Base-by-base conservation (phyloP, 1,140 invertebrate genomes). In the Microvelia longipes region DNA sequence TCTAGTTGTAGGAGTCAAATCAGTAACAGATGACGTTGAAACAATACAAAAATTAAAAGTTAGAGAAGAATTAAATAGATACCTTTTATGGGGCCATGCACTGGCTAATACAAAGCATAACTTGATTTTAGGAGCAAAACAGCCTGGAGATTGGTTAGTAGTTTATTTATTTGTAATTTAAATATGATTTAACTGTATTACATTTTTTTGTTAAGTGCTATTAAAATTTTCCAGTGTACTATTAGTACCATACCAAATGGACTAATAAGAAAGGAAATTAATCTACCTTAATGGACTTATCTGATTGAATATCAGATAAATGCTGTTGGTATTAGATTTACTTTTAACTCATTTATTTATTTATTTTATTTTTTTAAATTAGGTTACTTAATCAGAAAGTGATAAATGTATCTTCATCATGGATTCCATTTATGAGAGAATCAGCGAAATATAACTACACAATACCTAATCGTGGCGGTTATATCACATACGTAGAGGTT, bases 401-500 rank as follows among this genome's bases (percentile, higher is more conserved):
- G 5, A 64, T 64, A 5, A 11, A 64, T 5, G 24, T 13, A 26
- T 14, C 11, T 5, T 11, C 62, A 24, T 24, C 15, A 2, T 15
- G 15, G 15, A 15, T 64, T 5, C 62, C 62, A 64, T 64, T 15
- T 15, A 25, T 15, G 15, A 64, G 2, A 26, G 62, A 24, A 64
- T 24, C 62, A 14, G 25, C 62, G 2, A 64, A 64, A 15, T 64
- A 24, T 24, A 64, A 64, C 62, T 64, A 64, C 25, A 14, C 62
- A 14, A 25, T 64, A 5, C 11, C 62, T 26, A 11, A 11, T 60
- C 5, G 24, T 2, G 2, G 2, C 11, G 50, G 66, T 1, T 15
- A n/a, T 28, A 72, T 72, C 35, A 67, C 29, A 27, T 67, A 60
- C 50, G 26, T 72, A 1, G 66, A 69, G 35, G 68, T 68, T 29